Evolutionary conservation across 37 sponge, comb jelly and placozoan species (phyloP).

Genomic region (Chondrosia reniformis): DNA sequence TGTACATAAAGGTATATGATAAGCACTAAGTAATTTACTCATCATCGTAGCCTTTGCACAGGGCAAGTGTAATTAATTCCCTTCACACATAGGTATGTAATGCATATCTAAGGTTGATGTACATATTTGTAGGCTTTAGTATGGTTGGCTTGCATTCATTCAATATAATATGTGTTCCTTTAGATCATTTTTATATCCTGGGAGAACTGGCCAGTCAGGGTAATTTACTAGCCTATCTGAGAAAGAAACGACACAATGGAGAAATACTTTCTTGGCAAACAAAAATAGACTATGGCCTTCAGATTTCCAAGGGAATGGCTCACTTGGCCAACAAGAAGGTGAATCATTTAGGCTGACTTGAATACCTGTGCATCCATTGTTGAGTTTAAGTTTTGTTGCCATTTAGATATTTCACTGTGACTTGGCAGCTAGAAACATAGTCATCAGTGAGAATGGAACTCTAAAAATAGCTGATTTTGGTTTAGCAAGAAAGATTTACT

Average conservation of each 20-base stretch:
- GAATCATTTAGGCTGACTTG: neutral
- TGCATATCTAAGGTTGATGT: too few species aligned
- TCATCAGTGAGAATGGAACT: neutral
- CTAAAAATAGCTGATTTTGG: conserved; percentile 8
- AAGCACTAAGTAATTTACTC: too few species aligned
- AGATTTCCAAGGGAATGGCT: neutral
- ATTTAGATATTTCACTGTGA: conserved; percentile 7
- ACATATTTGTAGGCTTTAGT: too few species aligned
- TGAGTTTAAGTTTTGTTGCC: too few species aligned
- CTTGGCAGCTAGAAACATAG: neutral
- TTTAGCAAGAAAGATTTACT: neutral
- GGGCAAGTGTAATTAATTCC: too few species aligned
- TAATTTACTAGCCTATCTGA: neutral
- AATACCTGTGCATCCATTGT: too few species aligned
- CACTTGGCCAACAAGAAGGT: neutral
- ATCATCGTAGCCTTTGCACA: too few species aligned
- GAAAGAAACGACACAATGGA: neutral
- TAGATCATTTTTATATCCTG: neutral
- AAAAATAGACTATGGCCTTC: neutral
- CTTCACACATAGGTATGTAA: too few species aligned
- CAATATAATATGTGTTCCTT: neutral
- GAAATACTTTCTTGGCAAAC: neutral
- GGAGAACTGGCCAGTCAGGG: neutral
- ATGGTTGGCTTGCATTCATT: neutral
- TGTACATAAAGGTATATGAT: too few species aligned